A percentile compares a stretch with the other conserved stretches of the same genome.
These are phyloP conservation scores for Hypselothyrea guttata DNA, from an alignment of 2,888 invertebrate species.

Conservation along the genomic window DNA sequence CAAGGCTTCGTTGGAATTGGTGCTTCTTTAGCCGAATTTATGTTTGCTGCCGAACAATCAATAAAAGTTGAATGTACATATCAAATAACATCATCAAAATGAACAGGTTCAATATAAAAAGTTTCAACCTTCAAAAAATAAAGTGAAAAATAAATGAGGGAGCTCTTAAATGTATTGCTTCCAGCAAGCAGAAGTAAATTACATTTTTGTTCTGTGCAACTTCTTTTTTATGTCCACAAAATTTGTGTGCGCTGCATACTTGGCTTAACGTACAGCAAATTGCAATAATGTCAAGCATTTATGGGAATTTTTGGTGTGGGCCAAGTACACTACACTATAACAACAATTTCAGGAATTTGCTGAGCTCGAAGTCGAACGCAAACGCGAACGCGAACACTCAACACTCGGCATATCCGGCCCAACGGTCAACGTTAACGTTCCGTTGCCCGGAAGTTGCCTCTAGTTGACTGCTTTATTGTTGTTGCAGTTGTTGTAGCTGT, in stretches of 20 bases:
- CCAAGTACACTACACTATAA: neutral
- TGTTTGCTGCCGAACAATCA: too few relatives aligned
- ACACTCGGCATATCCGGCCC: constrained; percentile 45
- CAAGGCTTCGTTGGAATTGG: too few relatives aligned
- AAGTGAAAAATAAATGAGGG: too few relatives aligned
- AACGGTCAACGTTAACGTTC: constrained; percentile 47
- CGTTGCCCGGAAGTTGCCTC: constrained; percentile 44
- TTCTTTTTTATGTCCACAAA: constrained; percentile 4
- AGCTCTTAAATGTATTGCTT: neutral
- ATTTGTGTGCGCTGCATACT: constrained; percentile 35
- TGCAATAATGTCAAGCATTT: constrained; percentile 54
- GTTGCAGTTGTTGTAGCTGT: constrained; percentile 16
- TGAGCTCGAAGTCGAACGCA: constrained; percentile 26
- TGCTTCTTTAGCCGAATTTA: too few relatives aligned
- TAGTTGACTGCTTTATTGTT: constrained; percentile 41
- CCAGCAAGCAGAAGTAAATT: constrained; percentile 15
- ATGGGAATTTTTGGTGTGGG: constrained; percentile 17
- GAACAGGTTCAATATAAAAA: too few relatives aligned
- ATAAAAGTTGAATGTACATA: too few relatives aligned
- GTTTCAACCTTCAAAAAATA: too few relatives aligned
- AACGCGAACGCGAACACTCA: neutral
- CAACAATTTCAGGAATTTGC: constrained; percentile 42
- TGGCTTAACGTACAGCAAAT: constrained; percentile 39
- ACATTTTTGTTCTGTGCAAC: constrained; percentile 13
- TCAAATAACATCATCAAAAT: too few relatives aligned